Evolutionary conservation across 2,888 invertebrate genomes (phyloP).

Genomic region (Spodoptera exigua): DNA sequence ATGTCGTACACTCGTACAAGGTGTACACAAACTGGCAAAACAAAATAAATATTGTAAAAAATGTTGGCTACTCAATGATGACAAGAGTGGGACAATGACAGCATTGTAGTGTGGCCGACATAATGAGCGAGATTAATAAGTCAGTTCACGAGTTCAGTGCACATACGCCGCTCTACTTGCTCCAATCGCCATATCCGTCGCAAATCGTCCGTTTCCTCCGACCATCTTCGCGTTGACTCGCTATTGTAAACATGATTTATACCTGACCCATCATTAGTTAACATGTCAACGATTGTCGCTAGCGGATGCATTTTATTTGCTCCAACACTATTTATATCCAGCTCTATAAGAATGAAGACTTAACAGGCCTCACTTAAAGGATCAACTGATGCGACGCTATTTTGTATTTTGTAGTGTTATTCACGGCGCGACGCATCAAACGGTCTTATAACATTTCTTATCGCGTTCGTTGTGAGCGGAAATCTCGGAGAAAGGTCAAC

Average conservation of each 20-base stretch:
- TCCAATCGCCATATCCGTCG: slow-evolving; percentile 86
- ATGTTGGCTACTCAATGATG: slow-evolving; percentile 44
- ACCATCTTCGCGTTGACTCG: slow-evolving; percentile 75
- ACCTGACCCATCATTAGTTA: slow-evolving; percentile 86
- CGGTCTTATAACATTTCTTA: slow-evolving; percentile 18
- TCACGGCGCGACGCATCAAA: slow-evolving; percentile 11
- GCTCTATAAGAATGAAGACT: slow-evolving; percentile 57
- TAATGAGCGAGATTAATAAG: slow-evolving; percentile 75
- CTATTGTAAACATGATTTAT: slow-evolving; percentile 87
- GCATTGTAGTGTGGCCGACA: slow-evolving; percentile 64
- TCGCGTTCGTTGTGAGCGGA: slow-evolving; percentile 16
- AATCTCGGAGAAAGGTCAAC: slow-evolving; percentile 47
- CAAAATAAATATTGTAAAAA: slow-evolving; percentile 38
- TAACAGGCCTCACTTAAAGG: slow-evolving; percentile 45
- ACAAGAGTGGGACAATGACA: slow-evolving; percentile 59
- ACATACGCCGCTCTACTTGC: slow-evolving; percentile 75
- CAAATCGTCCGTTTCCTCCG: slow-evolving; percentile 87
- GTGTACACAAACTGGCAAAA: slow-evolving; percentile 12
- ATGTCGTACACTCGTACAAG: slow-evolving; percentile 18
- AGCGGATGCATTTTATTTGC: slow-evolving; percentile 84
- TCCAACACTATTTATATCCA: slow-evolving; percentile 69
- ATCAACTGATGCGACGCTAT: slow-evolving; percentile 24
- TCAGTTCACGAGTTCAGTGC: slow-evolving; percentile 69
- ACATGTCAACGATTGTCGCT: slow-evolving; percentile 80
- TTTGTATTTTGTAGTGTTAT: slow-evolving; percentile 21